Percentiles rank a stretch among this genome's conserved stretches.
Evolutionary conservation across 2,888 invertebrate species (phyloP).

Genomic region (Morpho deidamia): DNA sequence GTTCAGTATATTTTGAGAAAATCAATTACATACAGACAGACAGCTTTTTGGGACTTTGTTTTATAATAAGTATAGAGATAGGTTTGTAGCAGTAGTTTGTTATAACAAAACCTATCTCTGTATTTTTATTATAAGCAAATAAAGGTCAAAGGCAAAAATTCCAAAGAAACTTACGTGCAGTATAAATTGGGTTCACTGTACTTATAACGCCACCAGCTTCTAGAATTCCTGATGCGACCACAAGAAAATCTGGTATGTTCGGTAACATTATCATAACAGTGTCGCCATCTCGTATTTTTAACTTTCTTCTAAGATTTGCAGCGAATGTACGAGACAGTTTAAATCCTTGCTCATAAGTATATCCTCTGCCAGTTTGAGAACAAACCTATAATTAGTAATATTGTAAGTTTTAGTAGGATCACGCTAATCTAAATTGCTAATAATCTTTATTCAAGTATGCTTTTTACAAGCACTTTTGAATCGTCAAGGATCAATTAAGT

Average conservation of each 20-base stretch:
- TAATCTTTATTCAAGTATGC: too few relatives aligned
- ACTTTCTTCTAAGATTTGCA: conserved; percentile 80
- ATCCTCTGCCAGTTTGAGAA: conserved; percentile 83
- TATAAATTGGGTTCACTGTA: conserved; percentile 87
- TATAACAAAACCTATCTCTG: too few relatives aligned
- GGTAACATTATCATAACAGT: conserved; percentile 84
- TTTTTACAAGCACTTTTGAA: too few relatives aligned
- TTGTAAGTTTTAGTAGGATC: background rate
- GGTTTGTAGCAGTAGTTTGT: too few relatives aligned
- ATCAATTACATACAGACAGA: too few relatives aligned
- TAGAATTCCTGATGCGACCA: conserved; percentile 81
- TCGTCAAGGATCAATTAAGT: too few relatives aligned
- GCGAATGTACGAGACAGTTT: conserved; percentile 82
- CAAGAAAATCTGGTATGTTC: conserved; percentile 86
- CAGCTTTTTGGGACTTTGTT: too few relatives aligned
- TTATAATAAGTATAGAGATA: too few relatives aligned
- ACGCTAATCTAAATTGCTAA: too few relatives aligned
- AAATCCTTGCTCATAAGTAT: conserved; percentile 83
- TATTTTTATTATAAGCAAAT: too few relatives aligned
- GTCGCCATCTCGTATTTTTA: conserved; percentile 82
- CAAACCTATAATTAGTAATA: conserved; percentile 80
- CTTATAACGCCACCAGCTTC: conserved; percentile 85
- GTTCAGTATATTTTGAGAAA: too few relatives aligned
- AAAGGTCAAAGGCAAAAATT: too few relatives aligned
- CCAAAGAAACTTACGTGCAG: conserved; percentile 69